phyloP scores from a whole-genome alignment of 2,113 vertebrate genomes.

The Anguilla japonica region DNA sequence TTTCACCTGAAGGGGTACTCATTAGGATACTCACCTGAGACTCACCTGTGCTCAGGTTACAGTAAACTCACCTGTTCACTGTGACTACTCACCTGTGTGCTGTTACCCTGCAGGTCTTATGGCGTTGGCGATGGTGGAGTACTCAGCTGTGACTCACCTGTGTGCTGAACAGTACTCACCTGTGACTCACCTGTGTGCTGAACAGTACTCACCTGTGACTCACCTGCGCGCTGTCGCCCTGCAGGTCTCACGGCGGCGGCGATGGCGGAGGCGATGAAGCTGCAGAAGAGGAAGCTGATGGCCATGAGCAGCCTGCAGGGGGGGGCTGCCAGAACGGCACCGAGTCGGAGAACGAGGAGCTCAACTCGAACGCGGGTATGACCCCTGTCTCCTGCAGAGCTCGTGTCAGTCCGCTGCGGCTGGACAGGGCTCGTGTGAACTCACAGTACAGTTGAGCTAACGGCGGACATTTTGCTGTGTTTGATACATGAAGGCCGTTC shows the following conservation, averaged over 20 bases:
- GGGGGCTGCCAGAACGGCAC: conserved; percentile 73
- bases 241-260: conserved; percentile 76
- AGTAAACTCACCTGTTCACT: too few relatives aligned
- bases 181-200: conserved; percentile 26
- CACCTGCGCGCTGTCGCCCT: neutral
- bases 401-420: too few relatives aligned
- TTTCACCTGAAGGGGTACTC: too few relatives aligned
- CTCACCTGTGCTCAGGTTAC: too few relatives aligned
- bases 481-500: neutral
- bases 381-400: neutral
- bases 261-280: conserved; percentile 81
- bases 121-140: too few relatives aligned
- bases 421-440: too few relatives aligned
- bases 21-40: too few relatives aligned
- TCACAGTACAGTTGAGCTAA: too few relatives aligned
- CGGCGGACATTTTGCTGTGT: too few relatives aligned
- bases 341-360: conserved; percentile 77
- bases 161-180: neutral
- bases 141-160: neutral
- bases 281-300: conserved; percentile 81
- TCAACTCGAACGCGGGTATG: conserved; percentile 75
- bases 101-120: too few relatives aligned
- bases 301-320: conserved; percentile 77
- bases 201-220: neutral
- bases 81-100: too few relatives aligned